phyloP scores from a whole-genome alignment of 2,888 invertebrate species.

The Heteromurus nitidus region DNA sequence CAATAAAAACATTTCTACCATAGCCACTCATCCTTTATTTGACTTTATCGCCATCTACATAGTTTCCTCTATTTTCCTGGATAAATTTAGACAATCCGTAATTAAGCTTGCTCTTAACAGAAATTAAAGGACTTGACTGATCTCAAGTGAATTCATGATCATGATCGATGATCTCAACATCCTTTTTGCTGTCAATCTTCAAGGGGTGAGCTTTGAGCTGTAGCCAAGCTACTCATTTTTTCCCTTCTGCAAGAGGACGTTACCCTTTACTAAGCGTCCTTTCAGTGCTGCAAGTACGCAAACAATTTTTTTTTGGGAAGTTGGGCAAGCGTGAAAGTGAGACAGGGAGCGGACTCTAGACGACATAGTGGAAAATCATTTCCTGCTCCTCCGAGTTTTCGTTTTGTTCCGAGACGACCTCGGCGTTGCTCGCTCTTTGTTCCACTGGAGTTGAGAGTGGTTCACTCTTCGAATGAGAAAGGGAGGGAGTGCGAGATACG shows the following conservation, averaged over 20 bases:
- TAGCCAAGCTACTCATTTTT: not conserved
- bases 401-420: conserved; percentile 19
- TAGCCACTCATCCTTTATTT: too few species aligned
- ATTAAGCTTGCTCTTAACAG: too few species aligned
- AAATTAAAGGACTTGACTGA: too few species aligned
- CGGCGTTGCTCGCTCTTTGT: conserved; percentile 42
- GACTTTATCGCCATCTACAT: too few species aligned
- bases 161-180: too few species aligned
- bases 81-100: too few species aligned
- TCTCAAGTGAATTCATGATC: too few species aligned
- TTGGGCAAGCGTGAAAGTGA: not conserved
- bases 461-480: not conserved
- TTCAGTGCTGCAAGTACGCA: not conserved
- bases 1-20: too few species aligned
- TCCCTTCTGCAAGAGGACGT: not conserved
- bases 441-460: not conserved
- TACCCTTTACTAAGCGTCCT: not conserved
- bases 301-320: too few species aligned
- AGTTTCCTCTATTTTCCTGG: too few species aligned
- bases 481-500: not conserved
- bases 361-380: conserved; percentile 26
- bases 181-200: too few species aligned
- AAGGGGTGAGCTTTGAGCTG: too few species aligned
- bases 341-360: conserved; percentile 49
- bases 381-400: conserved; percentile 31